These are phyloP conservation scores for Ochotona curzoniae DNA, from an alignment of 2,113 vertebrate genomes.

Conservation along the genomic window DNA sequence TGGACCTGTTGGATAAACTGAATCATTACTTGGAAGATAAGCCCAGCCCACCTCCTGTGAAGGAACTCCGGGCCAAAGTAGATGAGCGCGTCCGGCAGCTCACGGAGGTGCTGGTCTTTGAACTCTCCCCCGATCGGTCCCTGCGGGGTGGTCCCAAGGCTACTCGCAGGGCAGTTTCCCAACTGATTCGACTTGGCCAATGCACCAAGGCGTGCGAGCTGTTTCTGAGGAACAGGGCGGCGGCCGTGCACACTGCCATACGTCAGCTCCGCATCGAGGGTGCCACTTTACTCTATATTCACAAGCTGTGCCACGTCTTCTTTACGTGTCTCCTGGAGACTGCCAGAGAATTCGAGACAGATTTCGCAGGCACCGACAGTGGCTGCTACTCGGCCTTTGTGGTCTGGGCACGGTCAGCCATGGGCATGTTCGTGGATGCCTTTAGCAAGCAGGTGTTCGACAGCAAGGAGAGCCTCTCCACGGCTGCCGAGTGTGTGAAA, in stretches of 20 bases:
- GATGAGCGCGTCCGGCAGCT: slow-evolving; percentile 95
- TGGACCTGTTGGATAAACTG: slow-evolving; percentile 96
- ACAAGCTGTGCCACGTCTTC: slow-evolving; percentile 99
- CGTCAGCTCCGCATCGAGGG: slow-evolving; percentile 98
- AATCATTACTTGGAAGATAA: slow-evolving; percentile 93
- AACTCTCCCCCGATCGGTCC: slow-evolving; percentile 95
- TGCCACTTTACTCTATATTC: slow-evolving; percentile 97
- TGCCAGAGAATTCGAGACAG: slow-evolving; percentile 95
- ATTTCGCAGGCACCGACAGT: slow-evolving; percentile 90
- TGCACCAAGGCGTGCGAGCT: slow-evolving; percentile 98
- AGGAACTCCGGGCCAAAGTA: slow-evolving; percentile 92
- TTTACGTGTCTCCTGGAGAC: slow-evolving; percentile 98
- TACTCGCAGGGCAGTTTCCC: slow-evolving; percentile 95
- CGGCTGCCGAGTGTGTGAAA: slow-evolving; percentile 96
- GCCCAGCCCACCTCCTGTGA: slow-evolving; percentile 90
- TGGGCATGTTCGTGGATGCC: slow-evolving; percentile 97
- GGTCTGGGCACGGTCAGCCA: slow-evolving; percentile 96
- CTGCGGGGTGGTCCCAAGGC: slow-evolving; percentile 95
- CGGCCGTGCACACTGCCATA: slow-evolving; percentile 95
- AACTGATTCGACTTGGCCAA: slow-evolving; percentile 96
- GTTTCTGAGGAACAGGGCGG: slow-evolving; percentile 95
- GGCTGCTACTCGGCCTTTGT: slow-evolving; percentile 98
- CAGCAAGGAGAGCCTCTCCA: slow-evolving; percentile 98
- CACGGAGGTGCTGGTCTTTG: slow-evolving; percentile 96
- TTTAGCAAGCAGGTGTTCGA: slow-evolving; percentile 99